A percentile compares a stretch with the other conserved stretches of the same genome.
phyloP scores from a whole-genome alignment of 2,797 vertebrate genomes.

The Enteromius viviparus region DNA sequence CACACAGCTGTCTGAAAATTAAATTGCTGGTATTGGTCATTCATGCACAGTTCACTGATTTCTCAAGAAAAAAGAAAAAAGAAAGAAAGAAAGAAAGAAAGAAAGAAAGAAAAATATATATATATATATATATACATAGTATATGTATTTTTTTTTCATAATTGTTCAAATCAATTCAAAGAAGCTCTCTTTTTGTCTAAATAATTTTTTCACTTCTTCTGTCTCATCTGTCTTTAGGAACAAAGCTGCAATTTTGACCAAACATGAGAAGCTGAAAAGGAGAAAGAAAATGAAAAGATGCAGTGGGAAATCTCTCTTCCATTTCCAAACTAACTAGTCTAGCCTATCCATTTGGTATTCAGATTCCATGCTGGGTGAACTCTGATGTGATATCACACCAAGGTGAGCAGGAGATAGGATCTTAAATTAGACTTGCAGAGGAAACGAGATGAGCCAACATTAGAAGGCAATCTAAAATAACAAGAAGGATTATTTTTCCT shows the following conservation, averaged over 20 bases:
- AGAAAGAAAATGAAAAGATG: conserved; percentile 38
- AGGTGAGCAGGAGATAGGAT: conserved; percentile 73
- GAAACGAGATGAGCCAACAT: conserved; percentile 61
- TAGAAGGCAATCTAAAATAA: conserved; percentile 67
- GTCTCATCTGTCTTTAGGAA: neutral
- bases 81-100: no score
- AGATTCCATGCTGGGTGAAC: conserved; percentile 70
- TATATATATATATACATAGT: no score
- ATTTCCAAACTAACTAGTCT: conserved; percentile 26
- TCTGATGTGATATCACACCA: conserved; percentile 75
- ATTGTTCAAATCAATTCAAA: neutral
- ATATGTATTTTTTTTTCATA: neutral
- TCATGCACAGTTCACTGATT: no score
- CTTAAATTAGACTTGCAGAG: conserved; percentile 75
- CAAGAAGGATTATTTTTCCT: conserved; percentile 64
- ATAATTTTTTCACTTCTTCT: neutral
- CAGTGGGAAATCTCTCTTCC: conserved; percentile 4
- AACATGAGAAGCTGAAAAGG: neutral
- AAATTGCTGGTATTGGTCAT: no score
- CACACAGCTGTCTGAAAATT: no score
- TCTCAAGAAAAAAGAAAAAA: no score
- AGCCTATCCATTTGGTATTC: conserved; percentile 71
- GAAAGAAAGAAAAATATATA: no score
- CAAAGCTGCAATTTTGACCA: conserved; percentile 40
- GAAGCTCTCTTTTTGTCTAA: neutral